phyloP scores from a whole-genome alignment of 2,888 invertebrate genomes.

The Drosophila nr. fundita region DNA sequence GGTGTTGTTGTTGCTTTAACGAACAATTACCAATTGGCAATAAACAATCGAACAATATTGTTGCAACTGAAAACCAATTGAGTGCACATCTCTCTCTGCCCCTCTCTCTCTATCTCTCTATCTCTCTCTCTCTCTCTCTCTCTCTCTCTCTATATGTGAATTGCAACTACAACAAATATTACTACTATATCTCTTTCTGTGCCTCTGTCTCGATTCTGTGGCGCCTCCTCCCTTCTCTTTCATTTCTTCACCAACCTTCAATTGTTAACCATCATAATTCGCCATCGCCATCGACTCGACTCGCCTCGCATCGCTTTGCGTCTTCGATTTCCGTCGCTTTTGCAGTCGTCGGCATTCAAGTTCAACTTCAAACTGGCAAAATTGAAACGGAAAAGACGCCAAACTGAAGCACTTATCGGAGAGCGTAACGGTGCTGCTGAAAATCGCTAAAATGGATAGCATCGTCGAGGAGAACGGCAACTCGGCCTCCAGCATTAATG shows the following conservation, averaged over 20 bases:
- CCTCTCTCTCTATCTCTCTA: too few relatives aligned
- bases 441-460: constrained; percentile 89
- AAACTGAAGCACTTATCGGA: constrained; percentile 85
- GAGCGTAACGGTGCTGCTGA: constrained; percentile 88
- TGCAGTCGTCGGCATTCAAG: constrained; percentile 35
- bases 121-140: background rate
- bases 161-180: background rate
- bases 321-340: background rate
- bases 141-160: background rate
- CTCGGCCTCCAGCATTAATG: constrained; percentile 78
- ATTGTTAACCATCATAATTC: constrained; percentile 5
- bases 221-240: constrained; percentile 8
- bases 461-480: constrained; percentile 96
- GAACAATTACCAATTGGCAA: constrained; percentile 22
- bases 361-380: constrained; percentile 81
- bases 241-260: constrained; percentile 10
- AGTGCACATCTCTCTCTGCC: constrained; percentile 16
- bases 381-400: constrained; percentile 83
- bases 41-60: constrained; percentile 51
- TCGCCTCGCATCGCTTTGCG: background rate
- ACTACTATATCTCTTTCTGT: constrained; percentile 13
- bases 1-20: background rate
- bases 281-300: background rate
- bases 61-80: constrained; percentile 35
- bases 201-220: constrained; percentile 1